phyloP scores from a whole-genome alignment of 2,113 vertebrate genomes.

The Uria aalge region DNA sequence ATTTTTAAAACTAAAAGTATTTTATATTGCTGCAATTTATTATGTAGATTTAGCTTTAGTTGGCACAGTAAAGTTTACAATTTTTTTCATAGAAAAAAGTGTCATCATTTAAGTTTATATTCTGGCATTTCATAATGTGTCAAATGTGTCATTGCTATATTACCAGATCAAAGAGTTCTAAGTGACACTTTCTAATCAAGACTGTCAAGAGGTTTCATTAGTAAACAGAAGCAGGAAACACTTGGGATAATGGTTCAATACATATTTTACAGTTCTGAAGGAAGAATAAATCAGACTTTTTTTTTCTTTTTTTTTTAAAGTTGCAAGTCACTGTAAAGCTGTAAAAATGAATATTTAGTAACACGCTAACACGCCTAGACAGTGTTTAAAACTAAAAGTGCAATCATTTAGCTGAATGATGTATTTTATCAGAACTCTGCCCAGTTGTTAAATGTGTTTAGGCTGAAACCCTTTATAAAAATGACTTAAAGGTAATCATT shows the following conservation, averaged over 20 bases:
- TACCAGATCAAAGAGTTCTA: slow-evolving; percentile 28
- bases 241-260: slow-evolving; percentile 25
- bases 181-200: slow-evolving; percentile 54
- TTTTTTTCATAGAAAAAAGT: background rate
- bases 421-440: background rate
- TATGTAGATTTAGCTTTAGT: background rate
- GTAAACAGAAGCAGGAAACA: slow-evolving; percentile 1
- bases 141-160: background rate
- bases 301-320: background rate
- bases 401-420: background rate
- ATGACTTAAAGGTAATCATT: background rate
- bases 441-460: background rate
- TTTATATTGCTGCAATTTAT: background rate
- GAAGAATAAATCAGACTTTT: background rate
- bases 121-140: background rate
- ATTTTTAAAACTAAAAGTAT: background rate
- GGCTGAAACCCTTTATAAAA: background rate
- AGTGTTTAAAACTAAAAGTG: background rate
- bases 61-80: background rate
- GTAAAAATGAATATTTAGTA: background rate
- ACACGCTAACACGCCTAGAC: background rate
- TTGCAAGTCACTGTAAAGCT: background rate
- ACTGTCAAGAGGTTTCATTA: slow-evolving; percentile 31
- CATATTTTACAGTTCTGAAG: slow-evolving; percentile 8
- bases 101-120: background rate